A percentile compares a stretch with the other conserved stretches of the same genome.
These are phyloP conservation scores for Ramazzottius varieornatus DNA, from an alignment of 2,888 invertebrate genomes.

Conservation along the genomic window DNA sequence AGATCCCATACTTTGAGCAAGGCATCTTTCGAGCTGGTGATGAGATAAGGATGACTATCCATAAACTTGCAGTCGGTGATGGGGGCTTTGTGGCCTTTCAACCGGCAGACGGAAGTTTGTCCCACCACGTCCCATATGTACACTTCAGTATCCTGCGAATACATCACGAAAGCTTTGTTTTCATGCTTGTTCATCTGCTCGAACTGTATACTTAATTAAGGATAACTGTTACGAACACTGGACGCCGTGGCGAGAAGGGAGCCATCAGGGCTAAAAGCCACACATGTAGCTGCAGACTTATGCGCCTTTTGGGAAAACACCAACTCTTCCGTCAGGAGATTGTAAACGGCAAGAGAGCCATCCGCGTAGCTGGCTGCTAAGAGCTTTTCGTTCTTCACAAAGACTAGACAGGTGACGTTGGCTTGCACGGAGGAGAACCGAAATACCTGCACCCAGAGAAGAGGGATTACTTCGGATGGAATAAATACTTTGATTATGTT, in stretches of 20 bases:
- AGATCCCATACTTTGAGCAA: conserved; percentile 92
- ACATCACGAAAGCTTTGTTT: conserved; percentile 4
- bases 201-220: background rate
- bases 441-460: conserved; percentile 33
- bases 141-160: conserved; percentile 50
- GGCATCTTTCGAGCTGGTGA: conserved; percentile 54
- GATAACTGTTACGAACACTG: background rate
- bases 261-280: conserved; percentile 56
- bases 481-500: background rate
- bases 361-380: conserved; percentile 74
- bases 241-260: background rate
- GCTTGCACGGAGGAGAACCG: conserved; percentile 52
- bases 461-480: background rate
- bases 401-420: conserved; percentile 45
- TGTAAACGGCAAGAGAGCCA: conserved; percentile 57
- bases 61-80: conserved; percentile 32
- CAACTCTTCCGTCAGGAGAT: conserved; percentile 42
- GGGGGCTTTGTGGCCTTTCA: conserved; percentile 68
- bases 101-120: conserved; percentile 59
- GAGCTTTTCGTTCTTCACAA: conserved; percentile 45
- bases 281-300: conserved; percentile 46
- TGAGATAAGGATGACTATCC: background rate
- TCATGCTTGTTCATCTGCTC: no score
- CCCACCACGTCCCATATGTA: conserved; percentile 81
- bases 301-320: conserved; percentile 51